Percentiles rank a stretch among this genome's conserved stretches.
Evolutionary conservation across 2,888 invertebrate species (phyloP).

Genomic region (Ceratothoa steindachneri): DNA sequence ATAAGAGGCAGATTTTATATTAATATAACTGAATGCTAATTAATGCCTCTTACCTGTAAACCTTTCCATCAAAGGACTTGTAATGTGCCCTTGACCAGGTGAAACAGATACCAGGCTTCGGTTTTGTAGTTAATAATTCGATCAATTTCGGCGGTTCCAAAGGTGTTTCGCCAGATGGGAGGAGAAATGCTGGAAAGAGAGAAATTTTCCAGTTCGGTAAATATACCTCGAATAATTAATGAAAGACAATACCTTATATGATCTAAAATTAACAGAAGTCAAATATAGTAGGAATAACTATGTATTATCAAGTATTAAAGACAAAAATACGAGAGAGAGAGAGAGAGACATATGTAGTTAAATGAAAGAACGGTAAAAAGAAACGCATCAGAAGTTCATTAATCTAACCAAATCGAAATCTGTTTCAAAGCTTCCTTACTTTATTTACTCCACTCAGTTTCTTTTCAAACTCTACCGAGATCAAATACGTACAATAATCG

Average conservation of each 20-base stretch:
- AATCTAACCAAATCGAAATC: not conserved
- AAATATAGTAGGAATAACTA: too few relatives aligned
- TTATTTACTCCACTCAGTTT: not conserved
- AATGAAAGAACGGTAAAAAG: not conserved
- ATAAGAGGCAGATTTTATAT: too few relatives aligned
- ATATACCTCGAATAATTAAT: too few relatives aligned
- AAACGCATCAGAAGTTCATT: not conserved
- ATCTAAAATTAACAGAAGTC: too few relatives aligned
- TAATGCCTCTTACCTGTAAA: slow-evolving; percentile 59
- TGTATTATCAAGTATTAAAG: too few relatives aligned
- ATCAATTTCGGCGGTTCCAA: not conserved
- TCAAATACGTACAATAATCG: slow-evolving; percentile 45
- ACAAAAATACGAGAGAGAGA: too few relatives aligned
- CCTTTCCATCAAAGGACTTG: slow-evolving; percentile 72
- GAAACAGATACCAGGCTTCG: slow-evolving; percentile 62
- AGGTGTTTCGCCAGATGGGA: not conserved
- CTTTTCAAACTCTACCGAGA: not conserved
- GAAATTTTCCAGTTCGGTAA: not conserved
- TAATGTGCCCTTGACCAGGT: slow-evolving; percentile 60
- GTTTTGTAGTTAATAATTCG: not conserved
- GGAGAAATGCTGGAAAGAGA: not conserved
- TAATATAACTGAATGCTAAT: too few relatives aligned
- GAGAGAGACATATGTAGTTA: not conserved
- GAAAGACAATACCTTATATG: too few relatives aligned
- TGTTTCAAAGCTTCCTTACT: too few relatives aligned